Percentiles rank a stretch among this genome's conserved stretches.
These are phyloP conservation scores for Ictidomys tridecemlineatus DNA, from an alignment of 2,113 vertebrate species.

Conservation along the genomic window DNA sequence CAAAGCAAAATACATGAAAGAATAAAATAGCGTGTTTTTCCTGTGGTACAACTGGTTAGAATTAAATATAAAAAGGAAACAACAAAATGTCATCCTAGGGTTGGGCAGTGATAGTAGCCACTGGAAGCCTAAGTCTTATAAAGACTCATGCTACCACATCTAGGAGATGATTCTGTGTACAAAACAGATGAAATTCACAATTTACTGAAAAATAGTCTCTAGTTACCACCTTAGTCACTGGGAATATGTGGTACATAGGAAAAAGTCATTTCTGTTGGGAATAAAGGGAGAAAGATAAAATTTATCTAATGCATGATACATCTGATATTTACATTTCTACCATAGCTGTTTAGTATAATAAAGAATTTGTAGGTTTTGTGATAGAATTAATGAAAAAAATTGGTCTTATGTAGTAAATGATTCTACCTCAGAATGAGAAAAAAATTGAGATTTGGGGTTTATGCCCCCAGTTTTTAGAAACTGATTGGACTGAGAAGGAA, in stretches of 20 bases:
- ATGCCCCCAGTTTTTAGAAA: not conserved
- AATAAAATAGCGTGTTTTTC: not conserved
- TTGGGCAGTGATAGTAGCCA: not conserved
- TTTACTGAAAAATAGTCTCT: not conserved
- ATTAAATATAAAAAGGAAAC: not conserved
- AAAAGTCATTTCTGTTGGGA: not conserved
- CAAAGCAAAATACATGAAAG: no score
- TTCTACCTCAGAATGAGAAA: not conserved
- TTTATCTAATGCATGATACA: not conserved
- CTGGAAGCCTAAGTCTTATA: not conserved
- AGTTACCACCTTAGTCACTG: not conserved
- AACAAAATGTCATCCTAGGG: not conserved
- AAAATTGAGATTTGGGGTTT: not conserved
- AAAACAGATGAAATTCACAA: not conserved
- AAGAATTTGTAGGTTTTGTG: not conserved
- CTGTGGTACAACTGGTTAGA: not conserved
- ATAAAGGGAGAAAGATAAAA: not conserved
- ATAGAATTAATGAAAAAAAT: constrained; percentile 5
- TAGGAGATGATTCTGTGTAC: no score
- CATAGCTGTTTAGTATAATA: not conserved
- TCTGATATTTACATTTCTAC: not conserved
- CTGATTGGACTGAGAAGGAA: not conserved
- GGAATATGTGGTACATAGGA: not conserved
- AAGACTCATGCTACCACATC: not conserved
- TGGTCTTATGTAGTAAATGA: not conserved